Conservation (phyloP, 2,888 invertebrate genomes). For the Agrotis exclamationis region DNA sequence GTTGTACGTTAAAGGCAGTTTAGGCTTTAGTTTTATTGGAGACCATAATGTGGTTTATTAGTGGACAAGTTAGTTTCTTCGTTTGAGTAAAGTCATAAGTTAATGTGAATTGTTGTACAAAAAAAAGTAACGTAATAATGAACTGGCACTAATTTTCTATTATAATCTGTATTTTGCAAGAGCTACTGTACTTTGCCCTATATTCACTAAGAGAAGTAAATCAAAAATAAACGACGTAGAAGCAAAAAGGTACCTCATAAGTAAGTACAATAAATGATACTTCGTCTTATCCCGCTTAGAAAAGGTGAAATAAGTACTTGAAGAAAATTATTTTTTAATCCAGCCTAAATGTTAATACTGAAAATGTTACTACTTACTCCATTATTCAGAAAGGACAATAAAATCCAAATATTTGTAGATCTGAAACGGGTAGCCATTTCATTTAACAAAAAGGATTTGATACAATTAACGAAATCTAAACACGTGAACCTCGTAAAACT, state of each 20-base stretch:
- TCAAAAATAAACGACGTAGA: no score
- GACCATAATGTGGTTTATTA: neutral
- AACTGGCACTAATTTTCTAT: neutral
- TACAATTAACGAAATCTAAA: neutral
- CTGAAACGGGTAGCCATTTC: neutral
- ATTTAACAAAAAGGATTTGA: neutral
- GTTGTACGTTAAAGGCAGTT: neutral
- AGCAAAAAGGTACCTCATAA: neutral
- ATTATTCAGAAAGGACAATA: no score
- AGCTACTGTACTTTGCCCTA: neutral
- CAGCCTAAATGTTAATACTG: neutral
- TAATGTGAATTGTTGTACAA: no score
- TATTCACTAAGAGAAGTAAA: neutral
- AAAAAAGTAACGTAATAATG: neutral
- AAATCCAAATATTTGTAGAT: neutral
- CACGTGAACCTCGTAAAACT: neutral
- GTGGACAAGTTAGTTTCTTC: slow-evolving; percentile 8
- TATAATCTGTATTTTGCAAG: neutral
- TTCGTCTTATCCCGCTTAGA: neutral
- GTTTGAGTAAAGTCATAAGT: slow-evolving; percentile 1
- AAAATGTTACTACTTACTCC: no score
- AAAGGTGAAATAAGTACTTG: neutral
- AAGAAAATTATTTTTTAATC: no score
- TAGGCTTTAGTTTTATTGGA: slow-evolving; percentile 5
- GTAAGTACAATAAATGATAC: neutral